Evolutionary conservation across 2,888 invertebrate genomes (phyloP), one percentile per base, ranked within the genome.

Genomic region (Idaea straminata): DNA sequence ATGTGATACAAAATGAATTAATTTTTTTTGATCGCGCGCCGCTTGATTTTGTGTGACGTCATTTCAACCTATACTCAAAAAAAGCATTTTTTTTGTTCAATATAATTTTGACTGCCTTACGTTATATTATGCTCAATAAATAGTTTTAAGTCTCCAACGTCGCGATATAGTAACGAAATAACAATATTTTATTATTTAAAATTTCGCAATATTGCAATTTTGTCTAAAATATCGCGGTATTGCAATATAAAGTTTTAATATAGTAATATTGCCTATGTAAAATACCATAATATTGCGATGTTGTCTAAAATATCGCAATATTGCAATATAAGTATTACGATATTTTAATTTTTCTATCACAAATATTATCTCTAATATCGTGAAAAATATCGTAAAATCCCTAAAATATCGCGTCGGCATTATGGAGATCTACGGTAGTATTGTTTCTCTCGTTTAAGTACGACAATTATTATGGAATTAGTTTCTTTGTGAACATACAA

Each of bases 61-160:
- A 47, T 7, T 47, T 47, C 70, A 78, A 78, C 84, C 83, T 79
- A 81, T 83, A 81, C 88, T 87, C 89, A 90, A 88, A 85, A 78
- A 79, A 82, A 84, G 89, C 89, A 90, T 91, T 91, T 91, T 84
- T 83, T 74, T 76, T 79, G 81, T 81, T 80, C 57, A 57, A 77
- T 81, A 81, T 80, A 87, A 86, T 84, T 86, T 87, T 83, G 88
- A 91, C 92, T 92, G 89, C 90, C 91, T 86, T 87, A 86, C 77
- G 83, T 86, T 87, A 85, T 84, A 84, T 85, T 90, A 89, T 91
- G 92, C 92, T 92, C 92, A 92, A 92, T 88, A 87, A 25, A 86
- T 86, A 83, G 88, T 84, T 87, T 59, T 59, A 25, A 25, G 34
- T 5, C 16, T 59, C 47, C 47, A 47, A 47, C 47, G 13, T 47